phyloP scores from a whole-genome alignment of 2,797 vertebrate genomes.

The Lindbergichthys nudifrons region DNA sequence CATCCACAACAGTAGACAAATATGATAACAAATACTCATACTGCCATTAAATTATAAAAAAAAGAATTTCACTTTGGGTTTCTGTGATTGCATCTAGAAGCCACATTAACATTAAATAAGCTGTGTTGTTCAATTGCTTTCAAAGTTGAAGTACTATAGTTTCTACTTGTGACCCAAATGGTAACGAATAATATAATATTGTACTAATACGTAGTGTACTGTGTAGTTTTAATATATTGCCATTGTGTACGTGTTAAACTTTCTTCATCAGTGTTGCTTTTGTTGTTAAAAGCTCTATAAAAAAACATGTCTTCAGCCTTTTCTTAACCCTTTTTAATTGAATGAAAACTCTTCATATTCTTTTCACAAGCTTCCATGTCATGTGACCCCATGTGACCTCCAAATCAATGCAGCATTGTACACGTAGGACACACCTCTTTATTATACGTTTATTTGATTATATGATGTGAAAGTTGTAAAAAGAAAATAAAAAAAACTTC shows the following conservation, averaged over 20 bases:
- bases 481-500: too few relatives aligned
- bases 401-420: not conserved
- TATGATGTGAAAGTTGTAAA: too few relatives aligned
- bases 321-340: not conserved
- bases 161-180: conserved; percentile 19
- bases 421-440: too few relatives aligned
- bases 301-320: not conserved
- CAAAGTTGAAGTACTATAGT: not conserved
- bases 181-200: conserved; percentile 1
- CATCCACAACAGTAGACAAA: conserved; percentile 8
- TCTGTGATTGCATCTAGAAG: not conserved
- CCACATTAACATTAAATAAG: not conserved
- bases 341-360: not conserved
- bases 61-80: not conserved
- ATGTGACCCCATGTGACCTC: not conserved
- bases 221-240: conserved; percentile 53
- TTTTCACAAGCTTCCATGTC: too few relatives aligned
- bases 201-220: conserved; percentile 12
- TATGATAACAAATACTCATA: not conserved
- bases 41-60: not conserved
- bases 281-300: not conserved
- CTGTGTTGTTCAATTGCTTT: conserved; percentile 2
- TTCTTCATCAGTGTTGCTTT: not conserved
- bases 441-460: too few relatives aligned
- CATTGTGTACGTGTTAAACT: not conserved